Base-by-base conservation (phyloP, 2,113 vertebrate genomes). In the Sus scrofa region DNA sequence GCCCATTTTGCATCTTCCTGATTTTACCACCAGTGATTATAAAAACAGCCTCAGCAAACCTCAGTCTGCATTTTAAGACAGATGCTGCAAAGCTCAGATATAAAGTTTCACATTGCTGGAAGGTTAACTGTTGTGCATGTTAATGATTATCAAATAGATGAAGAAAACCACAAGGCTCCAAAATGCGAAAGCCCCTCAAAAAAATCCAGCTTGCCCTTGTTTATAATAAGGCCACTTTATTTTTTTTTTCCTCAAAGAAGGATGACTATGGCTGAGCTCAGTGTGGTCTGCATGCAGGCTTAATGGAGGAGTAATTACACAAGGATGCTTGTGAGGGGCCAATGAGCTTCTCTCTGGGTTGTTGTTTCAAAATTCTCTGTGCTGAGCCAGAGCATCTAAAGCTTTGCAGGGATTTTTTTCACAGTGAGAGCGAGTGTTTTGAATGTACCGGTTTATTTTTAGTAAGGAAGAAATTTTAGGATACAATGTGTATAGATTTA, bases 1-100 rank as follows among this genome's bases (percentile, higher is more conserved):
- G 83, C 98, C 98, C 98, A 98, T 97, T 97, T 98, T 97, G 98
- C 97, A 98, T 98, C 98, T 98, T 98, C 98, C 98, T 98, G 98
- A 98, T 98, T 98, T 98, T 97, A 98, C 98, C 98, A 98, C 98
- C 27, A 95, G 97, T 13, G 94, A 98, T 98, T 98, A 98, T 97
- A 98, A 98, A 98, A 98, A 98, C 98, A 98, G 98, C 97, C 97
- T 97, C 96, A 96, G 98, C 92, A 98, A 98, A 98, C 98, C 97
- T 97, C 98, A 97, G 98, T 96, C 98, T 98, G 98, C 97, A 96
- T 91, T 86, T 97, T 94, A 96, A 97, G 98, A 83, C 98, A 95
- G 97, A 98, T 89, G 97, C 96, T 98, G 91, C 93, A 97, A 68
- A 95, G 97, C 95, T 85, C 68, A 73, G 91, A 97, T 97, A 96